Conservation (phyloP, 2,888 invertebrate genomes). For the Nysson spinosus region DNA sequence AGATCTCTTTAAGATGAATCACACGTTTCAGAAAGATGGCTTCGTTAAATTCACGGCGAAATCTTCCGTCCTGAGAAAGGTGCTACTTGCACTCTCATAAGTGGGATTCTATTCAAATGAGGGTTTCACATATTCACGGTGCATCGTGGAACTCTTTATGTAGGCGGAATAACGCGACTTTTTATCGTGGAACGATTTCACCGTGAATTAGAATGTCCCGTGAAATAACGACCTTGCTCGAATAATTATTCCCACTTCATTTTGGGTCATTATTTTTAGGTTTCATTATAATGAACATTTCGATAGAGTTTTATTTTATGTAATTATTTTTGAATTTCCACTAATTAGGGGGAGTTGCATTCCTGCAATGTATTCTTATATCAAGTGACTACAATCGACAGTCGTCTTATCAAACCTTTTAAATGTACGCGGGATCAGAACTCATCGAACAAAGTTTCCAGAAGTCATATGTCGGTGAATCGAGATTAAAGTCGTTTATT, state of each 20-base stretch:
- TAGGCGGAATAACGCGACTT: slow-evolving; percentile 19
- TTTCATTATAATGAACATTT: too few species aligned
- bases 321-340: not conserved
- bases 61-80: slow-evolving; percentile 62
- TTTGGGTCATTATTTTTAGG: too few species aligned
- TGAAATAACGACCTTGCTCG: not conserved
- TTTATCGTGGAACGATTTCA: slow-evolving; percentile 34
- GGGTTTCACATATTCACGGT: slow-evolving; percentile 32
- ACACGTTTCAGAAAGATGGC: slow-evolving; percentile 8
- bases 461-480: slow-evolving; percentile 5
- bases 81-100: slow-evolving; percentile 69
- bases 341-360: too few species aligned
- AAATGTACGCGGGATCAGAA: too few species aligned
- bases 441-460: slow-evolving; percentile 29
- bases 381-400: not conserved
- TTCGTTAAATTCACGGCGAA: slow-evolving; percentile 16
- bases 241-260: not conserved
- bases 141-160: slow-evolving; percentile 45
- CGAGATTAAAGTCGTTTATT: slow-evolving; percentile 21
- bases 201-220: slow-evolving; percentile 20
- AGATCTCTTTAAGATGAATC: slow-evolving; percentile 15
- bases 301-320: too few species aligned
- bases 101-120: slow-evolving; percentile 65
- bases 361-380: not conserved
- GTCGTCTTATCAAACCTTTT: too few species aligned